These are phyloP conservation scores for Rhogogaster chlorosoma DNA, from an alignment of 2,888 invertebrate species.

Conservation along the genomic window DNA sequence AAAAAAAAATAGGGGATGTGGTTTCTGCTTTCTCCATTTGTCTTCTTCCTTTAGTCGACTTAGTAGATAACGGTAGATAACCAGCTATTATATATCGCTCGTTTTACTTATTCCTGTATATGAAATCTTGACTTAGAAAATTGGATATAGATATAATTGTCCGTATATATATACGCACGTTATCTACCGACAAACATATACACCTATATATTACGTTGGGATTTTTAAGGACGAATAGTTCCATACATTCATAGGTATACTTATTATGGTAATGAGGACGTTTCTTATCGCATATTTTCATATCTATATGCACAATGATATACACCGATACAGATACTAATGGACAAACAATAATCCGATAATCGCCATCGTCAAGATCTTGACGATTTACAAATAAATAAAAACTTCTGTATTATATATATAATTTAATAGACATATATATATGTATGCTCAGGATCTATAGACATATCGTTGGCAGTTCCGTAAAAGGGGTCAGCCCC, in stretches of 20 bases:
- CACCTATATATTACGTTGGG: neutral
- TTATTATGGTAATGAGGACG: neutral
- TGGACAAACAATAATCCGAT: neutral
- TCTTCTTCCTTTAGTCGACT: neutral
- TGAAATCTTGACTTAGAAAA: neutral
- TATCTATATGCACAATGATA: neutral
- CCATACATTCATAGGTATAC: neutral
- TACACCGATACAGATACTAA: no score
- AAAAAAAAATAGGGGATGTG: neutral
- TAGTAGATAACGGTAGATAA: neutral
- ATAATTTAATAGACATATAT: neutral
- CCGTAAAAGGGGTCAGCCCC: slow-evolving; percentile 21
- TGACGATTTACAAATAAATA: neutral
- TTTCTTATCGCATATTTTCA: neutral
- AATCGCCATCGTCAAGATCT: neutral
- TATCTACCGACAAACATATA: no score
- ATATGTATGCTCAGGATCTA: neutral
- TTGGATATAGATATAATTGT: neutral
- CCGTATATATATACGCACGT: no score
- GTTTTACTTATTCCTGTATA: neutral
- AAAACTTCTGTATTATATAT: neutral
- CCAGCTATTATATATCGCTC: neutral
- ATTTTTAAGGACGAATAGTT: neutral
- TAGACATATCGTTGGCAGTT: neutral
- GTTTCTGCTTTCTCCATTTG: neutral